phyloP scores from a whole-genome alignment of 2,888 invertebrate species.

The Bedellia somnulentella region DNA sequence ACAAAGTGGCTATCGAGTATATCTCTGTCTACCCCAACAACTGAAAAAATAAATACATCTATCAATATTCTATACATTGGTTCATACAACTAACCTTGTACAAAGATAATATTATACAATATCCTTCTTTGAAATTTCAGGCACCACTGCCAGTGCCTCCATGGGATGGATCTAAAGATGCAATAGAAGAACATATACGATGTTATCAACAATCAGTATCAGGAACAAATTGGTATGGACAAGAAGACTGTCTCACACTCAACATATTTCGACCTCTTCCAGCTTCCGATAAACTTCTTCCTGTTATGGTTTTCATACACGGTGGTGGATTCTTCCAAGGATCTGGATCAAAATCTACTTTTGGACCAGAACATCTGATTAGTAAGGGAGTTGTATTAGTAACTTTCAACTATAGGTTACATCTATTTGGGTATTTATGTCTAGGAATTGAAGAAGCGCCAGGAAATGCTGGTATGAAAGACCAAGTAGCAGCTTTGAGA shows the following conservation, averaged over 20 bases:
- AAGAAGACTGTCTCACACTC: conserved; percentile 36
- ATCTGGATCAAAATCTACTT: conserved; percentile 32
- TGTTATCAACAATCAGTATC: conserved; percentile 33
- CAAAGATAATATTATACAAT: too few relatives aligned
- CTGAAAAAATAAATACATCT: too few relatives aligned
- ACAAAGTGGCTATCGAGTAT: too few relatives aligned
- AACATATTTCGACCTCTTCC: conserved; percentile 35
- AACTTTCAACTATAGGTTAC: conserved; percentile 41
- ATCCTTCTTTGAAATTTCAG: conserved; percentile 30
- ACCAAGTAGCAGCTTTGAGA: conserved; percentile 36
- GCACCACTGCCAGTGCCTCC: conserved; percentile 20
- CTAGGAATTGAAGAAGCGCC: conserved; percentile 40
- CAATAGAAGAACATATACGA: conserved; percentile 28
- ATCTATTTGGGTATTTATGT: conserved; percentile 40
- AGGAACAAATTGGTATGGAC: conserved; percentile 20
- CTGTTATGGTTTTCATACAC: conserved; percentile 49
- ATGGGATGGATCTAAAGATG: conserved; percentile 32
- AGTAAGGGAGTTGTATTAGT: conserved; percentile 35
- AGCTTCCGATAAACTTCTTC: conserved; percentile 13
- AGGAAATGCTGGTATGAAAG: conserved; percentile 44
- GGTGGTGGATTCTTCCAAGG: conserved; percentile 48
- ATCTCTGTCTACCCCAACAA: too few relatives aligned
- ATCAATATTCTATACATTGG: too few relatives aligned
- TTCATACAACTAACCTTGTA: too few relatives aligned
- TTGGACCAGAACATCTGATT: conserved; percentile 36